Evolutionary conservation across 2,888 invertebrate species (phyloP).

Genomic region (Leptinotarsa peninsularis): DNA sequence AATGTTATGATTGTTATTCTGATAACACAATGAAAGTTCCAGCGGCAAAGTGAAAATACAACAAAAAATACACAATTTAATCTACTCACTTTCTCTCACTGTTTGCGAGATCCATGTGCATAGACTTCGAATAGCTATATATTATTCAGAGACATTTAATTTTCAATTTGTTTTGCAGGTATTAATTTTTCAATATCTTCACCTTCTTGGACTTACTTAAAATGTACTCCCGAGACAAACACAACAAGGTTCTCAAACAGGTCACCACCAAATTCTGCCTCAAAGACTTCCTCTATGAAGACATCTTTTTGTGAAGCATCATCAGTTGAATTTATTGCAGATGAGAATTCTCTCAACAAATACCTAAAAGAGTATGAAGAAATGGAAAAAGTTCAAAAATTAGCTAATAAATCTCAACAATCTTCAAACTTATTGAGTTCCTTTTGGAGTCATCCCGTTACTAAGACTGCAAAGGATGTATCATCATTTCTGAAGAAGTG

Average conservation of each 20-base stretch:
- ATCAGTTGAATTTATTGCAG: constrained; percentile 66
- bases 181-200: constrained; percentile 57
- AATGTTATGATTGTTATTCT: no score
- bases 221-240: constrained; percentile 52
- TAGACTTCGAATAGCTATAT: background rate
- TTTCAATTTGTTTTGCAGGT: constrained; percentile 45
- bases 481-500: constrained; percentile 67
- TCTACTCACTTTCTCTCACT: no score
- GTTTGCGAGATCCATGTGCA: no score
- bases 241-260: constrained; percentile 30
- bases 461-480: constrained; percentile 67
- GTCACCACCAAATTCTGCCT: constrained; percentile 28
- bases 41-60: no score
- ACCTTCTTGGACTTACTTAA: constrained; percentile 63
- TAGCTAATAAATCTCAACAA: constrained; percentile 61
- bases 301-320: constrained; percentile 46
- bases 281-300: constrained; percentile 30
- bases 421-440: constrained; percentile 68
- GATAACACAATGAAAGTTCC: no score
- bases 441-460: constrained; percentile 70
- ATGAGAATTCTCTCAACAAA: constrained; percentile 66
- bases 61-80: no score
- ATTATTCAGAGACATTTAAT: background rate
- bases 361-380: constrained; percentile 66
- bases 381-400: constrained; percentile 57